Percentiles rank a stretch among this genome's conserved stretches.
Conservation (phyloP, 1,140 invertebrate genomes). For the Eciton burchellii region DNA sequence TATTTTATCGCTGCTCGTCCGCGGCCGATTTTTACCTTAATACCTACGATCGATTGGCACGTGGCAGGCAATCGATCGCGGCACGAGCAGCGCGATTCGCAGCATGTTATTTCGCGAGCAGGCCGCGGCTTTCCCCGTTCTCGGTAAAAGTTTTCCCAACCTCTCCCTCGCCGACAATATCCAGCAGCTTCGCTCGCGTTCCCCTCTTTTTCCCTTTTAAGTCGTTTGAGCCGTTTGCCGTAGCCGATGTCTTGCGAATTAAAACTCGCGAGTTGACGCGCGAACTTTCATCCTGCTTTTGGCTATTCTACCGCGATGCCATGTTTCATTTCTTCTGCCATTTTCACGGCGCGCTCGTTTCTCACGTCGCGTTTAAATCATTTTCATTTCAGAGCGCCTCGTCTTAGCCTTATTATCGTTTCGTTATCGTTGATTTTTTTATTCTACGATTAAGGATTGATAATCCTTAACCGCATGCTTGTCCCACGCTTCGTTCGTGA, state of each 20-base stretch:
- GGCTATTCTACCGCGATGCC: neutral
- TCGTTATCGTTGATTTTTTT: no score
- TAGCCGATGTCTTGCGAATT: neutral
- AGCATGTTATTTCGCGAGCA: neutral
- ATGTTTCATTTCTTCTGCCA: neutral
- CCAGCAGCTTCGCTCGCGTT: neutral
- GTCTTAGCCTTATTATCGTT: no score
- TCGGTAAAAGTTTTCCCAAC: neutral
- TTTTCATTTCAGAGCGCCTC: neutral
- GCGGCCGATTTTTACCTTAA: slow-evolving; percentile 11
- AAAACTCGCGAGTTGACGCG: neutral
- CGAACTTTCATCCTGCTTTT: neutral
- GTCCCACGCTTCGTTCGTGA: no score
- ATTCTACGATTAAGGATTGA: no score
- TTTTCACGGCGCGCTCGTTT: neutral
- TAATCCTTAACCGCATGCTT: no score
- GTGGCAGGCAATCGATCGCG: slow-evolving; percentile 23
- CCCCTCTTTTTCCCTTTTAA: slow-evolving; percentile 3
- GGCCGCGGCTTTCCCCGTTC: neutral
- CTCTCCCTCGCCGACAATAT: slow-evolving; percentile 1
- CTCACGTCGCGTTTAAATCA: neutral
- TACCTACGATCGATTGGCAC: slow-evolving; percentile 19
- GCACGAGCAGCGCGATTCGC: no score
- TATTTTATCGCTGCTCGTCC: slow-evolving; percentile 26
- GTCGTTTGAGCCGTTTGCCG: neutral